Base-by-base conservation (phyloP, 2,888 invertebrate genomes). In the Morpho deidamia region DNA sequence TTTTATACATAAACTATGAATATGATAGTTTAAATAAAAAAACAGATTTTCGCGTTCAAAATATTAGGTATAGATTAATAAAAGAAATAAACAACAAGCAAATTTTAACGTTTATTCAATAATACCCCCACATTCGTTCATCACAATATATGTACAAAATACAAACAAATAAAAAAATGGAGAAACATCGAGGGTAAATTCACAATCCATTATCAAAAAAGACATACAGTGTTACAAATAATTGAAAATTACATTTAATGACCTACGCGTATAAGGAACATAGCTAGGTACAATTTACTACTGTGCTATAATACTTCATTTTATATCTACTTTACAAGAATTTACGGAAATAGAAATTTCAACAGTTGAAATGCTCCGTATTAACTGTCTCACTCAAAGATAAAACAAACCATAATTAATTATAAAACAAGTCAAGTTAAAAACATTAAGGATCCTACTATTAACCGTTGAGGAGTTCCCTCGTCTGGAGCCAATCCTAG, bases 91-190 rank as follows among this genome's bases (percentile, higher is more conserved):
- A 59, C 41, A 41, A 35, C 14, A 39, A 49, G 14, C 38, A 42
- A 39, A 53, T 65, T 61, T 58, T 37, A 62, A 58, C 62, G 50
- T 49, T 60, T 52, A 55, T 88, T 88, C 83, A 86, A 83, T 86
- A 78, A 76, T 81, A 83, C 73, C 76, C 23, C 78, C 78, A 72
- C 64, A 74, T 71, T 76, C 71, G 74, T 72, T 74, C 76, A 63
- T 76, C 80, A 83, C 77, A 80, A 74, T 83, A 68, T 88, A 88
- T 89, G 79, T 88, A 89, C 88, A 89, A 83, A 83, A 79, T 80
- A 78, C 75, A 80, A 82, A 76, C 69, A 71, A 68, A n/a, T n/a
- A 67, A 63, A 43, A 64, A 60, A 62, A 62, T 59, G 60, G 42
- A 49, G 7, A 35, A 37, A 35, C 49, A 38, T 56, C 60, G 42